Evolutionary conservation across 2,888 invertebrate species (phyloP), one percentile per base, ranked within the genome.

Genomic region (Dichetophora obliterata): DNA sequence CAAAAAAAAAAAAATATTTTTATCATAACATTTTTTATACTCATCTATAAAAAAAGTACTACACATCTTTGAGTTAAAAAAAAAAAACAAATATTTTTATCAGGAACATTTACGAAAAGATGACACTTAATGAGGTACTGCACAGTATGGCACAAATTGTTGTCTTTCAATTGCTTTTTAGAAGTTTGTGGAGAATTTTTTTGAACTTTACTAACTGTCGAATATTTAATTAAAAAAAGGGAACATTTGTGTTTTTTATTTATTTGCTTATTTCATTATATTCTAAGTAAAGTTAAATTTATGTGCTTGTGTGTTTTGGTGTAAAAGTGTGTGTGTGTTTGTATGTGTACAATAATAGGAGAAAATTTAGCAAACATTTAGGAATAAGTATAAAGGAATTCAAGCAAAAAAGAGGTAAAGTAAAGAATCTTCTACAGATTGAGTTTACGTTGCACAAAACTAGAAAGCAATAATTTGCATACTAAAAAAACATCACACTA

Each of bases 81-180:
- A 11, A 43, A 43, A 5, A 37, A 43, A 43, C 14, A 43, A 14
- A 19, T 27, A 6, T 27, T 59, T 27, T 11, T 54, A 1, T 22
- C 54, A 54, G 9, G 19, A 27, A 43, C 43, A 59, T 24, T 27
- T 59, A 59, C 57, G 57, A 59, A 27, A n/a, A 22, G 57, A 22
- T 22, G 54, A 27, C 27, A 31, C 31, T n/a, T 61, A 76, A 83
- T 83, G 88, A 89, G 89, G 89, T 89, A 89, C 89, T 89, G 89
- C 89, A 89, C 88, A 88, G 89, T 88, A 88, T 88, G 88, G 88
- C 89, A 89, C 88, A 86, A 82, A 77, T 66, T 66, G 71, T 74
- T 22, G 57, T 57, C 22, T 59, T 69, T 69, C 57, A 14, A 73
- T 22, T 50, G 50, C 66, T 69, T 54, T 34, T 69, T 52, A 31